Percentiles rank a stretch among this genome's conserved stretches.
These are phyloP conservation scores for Procambarus clarkii DNA, from an alignment of 1,140 invertebrate species.

Conservation along the genomic window DNA sequence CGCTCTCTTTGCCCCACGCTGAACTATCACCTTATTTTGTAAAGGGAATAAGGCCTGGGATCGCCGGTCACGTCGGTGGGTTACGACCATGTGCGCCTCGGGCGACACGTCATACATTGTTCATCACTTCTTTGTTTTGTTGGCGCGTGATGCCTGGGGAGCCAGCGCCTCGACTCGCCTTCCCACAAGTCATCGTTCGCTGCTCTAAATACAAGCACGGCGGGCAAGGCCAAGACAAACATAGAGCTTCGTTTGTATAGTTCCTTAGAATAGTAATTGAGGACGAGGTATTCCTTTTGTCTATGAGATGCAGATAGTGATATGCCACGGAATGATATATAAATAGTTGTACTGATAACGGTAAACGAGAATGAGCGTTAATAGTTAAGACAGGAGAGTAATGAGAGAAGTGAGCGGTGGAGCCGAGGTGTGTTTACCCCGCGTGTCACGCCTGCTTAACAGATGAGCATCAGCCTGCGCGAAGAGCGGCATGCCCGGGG, in stretches of 20 bases:
- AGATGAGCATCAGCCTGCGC: conserved; percentile 23
- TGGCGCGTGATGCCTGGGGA: conserved; percentile 15
- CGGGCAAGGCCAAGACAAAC: neutral
- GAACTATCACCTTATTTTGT: neutral
- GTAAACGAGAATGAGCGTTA: neutral
- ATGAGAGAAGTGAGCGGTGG: neutral
- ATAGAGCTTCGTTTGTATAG: neutral
- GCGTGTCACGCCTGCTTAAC: conserved; percentile 44
- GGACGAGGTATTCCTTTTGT: no score
- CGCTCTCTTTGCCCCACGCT: no score
- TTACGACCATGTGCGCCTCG: neutral
- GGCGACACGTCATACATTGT: conserved; percentile 39
- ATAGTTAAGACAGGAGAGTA: neutral
- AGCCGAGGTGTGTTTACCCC: conserved; percentile 33
- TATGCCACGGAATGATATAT: no score
- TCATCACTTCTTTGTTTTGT: conserved; percentile 52
- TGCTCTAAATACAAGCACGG: neutral
- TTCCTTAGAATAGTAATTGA: no score
- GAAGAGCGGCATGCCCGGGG: neutral
- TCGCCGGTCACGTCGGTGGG: neutral
- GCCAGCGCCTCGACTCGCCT: neutral
- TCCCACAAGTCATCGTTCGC: neutral
- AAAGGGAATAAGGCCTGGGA: neutral
- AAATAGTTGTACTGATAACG: neutral
- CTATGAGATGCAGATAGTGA: no score